phyloP scores from a whole-genome alignment of 2,797 vertebrate genomes.

The Pseudocheirus occidentalis region DNA sequence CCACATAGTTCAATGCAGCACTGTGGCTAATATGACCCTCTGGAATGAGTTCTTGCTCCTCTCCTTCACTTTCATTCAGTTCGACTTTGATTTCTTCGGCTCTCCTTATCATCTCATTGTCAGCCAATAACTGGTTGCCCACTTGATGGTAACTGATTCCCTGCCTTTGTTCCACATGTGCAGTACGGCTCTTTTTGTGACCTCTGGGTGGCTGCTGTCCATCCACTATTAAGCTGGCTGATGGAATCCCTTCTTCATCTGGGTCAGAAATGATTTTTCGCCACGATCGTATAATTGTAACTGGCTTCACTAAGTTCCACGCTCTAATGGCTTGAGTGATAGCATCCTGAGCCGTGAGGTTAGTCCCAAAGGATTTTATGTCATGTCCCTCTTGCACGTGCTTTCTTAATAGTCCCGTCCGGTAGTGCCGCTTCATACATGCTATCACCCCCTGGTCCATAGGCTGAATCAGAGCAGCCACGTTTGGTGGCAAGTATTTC shows the following conservation, averaged over 20 bases:
- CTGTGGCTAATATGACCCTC: not conserved
- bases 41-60: accelerated
- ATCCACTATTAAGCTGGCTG: not conserved
- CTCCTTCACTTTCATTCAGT: not conserved
- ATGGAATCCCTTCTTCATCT: not conserved
- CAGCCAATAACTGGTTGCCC: not conserved
- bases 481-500: not conserved
- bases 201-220: not conserved
- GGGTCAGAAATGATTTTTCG: not conserved
- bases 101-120: not conserved
- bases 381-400: not conserved
- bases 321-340: not conserved
- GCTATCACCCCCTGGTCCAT: not conserved
- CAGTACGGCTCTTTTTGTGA: not conserved
- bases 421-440: not conserved
- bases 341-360: not conserved
- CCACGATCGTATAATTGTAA: not conserved
- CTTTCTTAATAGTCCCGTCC: not conserved
- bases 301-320: not conserved
- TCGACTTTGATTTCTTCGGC: not conserved
- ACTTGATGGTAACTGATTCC: not conserved
- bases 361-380: not conserved
- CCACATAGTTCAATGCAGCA: not conserved
- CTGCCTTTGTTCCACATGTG: not conserved
- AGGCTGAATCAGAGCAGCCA: not conserved